These are phyloP conservation scores for Nymphalis c-album DNA, from an alignment of 2,888 invertebrate species.

Conservation along the genomic window DNA sequence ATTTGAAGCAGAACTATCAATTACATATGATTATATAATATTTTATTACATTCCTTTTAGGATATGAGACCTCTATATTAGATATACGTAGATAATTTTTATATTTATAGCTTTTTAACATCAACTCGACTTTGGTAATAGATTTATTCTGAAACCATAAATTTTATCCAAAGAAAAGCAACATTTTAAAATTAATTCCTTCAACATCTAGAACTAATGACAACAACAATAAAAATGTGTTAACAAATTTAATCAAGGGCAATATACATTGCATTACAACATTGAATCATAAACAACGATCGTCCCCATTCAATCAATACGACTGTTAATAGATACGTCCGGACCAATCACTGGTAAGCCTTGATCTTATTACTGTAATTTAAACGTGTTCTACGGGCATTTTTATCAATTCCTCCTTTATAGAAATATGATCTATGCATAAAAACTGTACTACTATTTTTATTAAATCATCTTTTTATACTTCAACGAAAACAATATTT, in stretches of 20 bases:
- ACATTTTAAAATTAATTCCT: not conserved
- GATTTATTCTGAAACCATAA: too few relatives aligned
- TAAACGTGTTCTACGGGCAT: not conserved
- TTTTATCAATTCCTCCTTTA: not conserved
- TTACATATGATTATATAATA: too few relatives aligned
- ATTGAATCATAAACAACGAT: conserved; percentile 12
- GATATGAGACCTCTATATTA: too few relatives aligned
- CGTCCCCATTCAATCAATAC: conserved; percentile 24
- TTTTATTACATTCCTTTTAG: too few relatives aligned
- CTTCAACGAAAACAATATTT: too few relatives aligned
- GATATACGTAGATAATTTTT: too few relatives aligned
- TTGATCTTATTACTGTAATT: conserved; percentile 44
- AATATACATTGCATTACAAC: not conserved
- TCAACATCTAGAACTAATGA: not conserved
- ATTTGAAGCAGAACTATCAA: too few relatives aligned
- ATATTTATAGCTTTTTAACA: too few relatives aligned
- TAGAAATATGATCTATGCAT: not conserved
- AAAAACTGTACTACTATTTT: too few relatives aligned
- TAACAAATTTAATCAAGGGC: not conserved
- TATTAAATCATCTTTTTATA: too few relatives aligned
- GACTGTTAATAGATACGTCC: conserved; percentile 43
- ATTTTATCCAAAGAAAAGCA: too few relatives aligned
- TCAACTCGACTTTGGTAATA: too few relatives aligned
- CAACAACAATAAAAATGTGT: not conserved
- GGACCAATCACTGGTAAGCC: conserved; percentile 43